Conservation (phyloP, 2,888 invertebrate genomes). For the Chrysomela aeneicollis region DNA sequence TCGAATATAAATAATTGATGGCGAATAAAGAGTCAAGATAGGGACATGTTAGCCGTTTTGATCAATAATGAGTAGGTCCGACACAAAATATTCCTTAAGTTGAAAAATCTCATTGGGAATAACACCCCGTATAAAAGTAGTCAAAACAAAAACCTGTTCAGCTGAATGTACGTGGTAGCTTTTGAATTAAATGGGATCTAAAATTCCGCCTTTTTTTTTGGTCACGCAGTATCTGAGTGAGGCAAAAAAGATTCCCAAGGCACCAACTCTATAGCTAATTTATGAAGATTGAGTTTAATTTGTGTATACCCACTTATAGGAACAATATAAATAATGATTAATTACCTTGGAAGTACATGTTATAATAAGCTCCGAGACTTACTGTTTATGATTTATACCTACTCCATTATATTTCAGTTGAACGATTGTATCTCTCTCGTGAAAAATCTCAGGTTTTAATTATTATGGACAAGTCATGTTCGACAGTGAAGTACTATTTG, state of each 20-base stretch:
- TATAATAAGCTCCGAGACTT: not conserved
- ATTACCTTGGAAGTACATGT: not conserved
- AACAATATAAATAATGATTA: conserved; percentile 1
- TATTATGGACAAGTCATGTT: not conserved
- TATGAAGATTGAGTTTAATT: not conserved
- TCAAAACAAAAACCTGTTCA: too few relatives aligned
- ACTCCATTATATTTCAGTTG: not conserved
- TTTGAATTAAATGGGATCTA: too few relatives aligned
- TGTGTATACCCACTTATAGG: not conserved
- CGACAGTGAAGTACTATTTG: not conserved
- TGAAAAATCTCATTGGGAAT: too few relatives aligned
- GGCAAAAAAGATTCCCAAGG: not conserved
- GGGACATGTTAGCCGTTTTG: too few relatives aligned
- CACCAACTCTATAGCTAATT: not conserved
- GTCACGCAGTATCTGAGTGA: too few relatives aligned
- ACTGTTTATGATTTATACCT: not conserved
- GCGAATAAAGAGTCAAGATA: too few relatives aligned
- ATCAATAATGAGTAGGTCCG: too few relatives aligned
- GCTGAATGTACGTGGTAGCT: too few relatives aligned
- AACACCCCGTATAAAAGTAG: too few relatives aligned
- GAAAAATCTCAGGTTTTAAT: not conserved
- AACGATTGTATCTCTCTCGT: not conserved
- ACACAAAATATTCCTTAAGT: too few relatives aligned
- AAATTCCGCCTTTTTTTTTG: too few relatives aligned
- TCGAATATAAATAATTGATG: too few relatives aligned